Conservation (phyloP, 2,797 vertebrate species). For the Lophius americanus region DNA sequence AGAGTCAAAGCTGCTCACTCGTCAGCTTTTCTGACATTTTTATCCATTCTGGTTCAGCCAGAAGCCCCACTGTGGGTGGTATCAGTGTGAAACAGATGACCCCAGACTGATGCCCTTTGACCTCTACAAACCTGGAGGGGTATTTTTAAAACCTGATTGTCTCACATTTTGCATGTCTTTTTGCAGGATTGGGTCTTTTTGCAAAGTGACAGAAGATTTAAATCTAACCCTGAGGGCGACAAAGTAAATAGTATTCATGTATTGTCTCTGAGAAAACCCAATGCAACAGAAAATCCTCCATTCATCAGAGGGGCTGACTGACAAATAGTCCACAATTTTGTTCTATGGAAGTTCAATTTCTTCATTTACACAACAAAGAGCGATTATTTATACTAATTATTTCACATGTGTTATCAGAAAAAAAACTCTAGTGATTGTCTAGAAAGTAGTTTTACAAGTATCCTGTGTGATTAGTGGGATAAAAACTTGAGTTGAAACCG, state of each 20-base stretch:
- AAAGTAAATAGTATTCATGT: conserved; percentile 9
- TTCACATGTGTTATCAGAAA: background rate
- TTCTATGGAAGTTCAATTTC: too few species aligned
- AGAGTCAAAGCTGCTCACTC: conserved; percentile 24
- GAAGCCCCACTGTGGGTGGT: conserved; percentile 48
- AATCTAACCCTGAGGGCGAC: background rate
- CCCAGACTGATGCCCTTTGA: conserved; percentile 56
- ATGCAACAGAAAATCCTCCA: conserved; percentile 9
- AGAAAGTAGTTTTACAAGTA: too few species aligned
- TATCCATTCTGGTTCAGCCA: conserved; percentile 39
- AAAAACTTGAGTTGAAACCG: background rate
- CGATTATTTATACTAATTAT: background rate
- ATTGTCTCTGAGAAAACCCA: conserved; percentile 20
- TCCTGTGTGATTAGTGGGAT: background rate
- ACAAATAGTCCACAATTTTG: background rate
- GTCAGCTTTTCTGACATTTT: conserved; percentile 29
- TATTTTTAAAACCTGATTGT: conserved; percentile 42
- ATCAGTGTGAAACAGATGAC: conserved; percentile 23
- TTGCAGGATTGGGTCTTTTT: background rate
- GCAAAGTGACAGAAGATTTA: background rate
- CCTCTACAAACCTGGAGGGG: conserved; percentile 47
- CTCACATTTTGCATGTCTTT: conserved; percentile 31
- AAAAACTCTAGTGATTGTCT: background rate
- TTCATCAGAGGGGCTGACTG: conserved; percentile 21
- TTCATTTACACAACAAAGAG: background rate